Evolutionary conservation across 1,140 invertebrate species (phyloP).

Genomic region (Matsumurasca onukii): DNA sequence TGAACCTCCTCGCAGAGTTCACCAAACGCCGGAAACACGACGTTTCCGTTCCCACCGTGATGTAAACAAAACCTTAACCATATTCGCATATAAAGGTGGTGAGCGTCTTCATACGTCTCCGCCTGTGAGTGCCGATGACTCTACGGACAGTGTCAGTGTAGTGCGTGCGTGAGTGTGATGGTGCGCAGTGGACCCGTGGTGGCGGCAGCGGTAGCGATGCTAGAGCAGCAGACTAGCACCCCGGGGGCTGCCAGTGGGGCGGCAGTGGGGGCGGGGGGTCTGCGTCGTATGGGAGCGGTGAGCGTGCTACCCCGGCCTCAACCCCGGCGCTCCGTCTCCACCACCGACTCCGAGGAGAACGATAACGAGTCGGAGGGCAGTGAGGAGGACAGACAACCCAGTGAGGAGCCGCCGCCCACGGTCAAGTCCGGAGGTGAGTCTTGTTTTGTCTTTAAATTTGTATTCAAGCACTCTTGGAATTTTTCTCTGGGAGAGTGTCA

Average conservation of each 20-base stretch:
- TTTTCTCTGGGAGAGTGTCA: too few relatives aligned
- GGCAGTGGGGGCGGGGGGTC: neutral
- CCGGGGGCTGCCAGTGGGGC: too few relatives aligned
- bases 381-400: conserved; percentile 2
- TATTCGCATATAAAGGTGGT: neutral
- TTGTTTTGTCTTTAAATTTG: neutral
- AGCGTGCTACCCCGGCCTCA: conserved; percentile 20
- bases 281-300: conserved; percentile 24
- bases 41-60: too few relatives aligned
- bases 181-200: conserved; percentile 35
- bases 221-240: conserved; percentile 37
- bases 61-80: too few relatives aligned
- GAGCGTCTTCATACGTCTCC: neutral
- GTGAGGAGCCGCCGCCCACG: neutral
- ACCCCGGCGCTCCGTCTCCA: neutral
- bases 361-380: neutral
- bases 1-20: too few relatives aligned
- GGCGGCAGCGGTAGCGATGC: conserved; percentile 38
- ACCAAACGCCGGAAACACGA: too few relatives aligned
- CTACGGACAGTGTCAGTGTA: neutral
- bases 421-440: neutral
- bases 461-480: too few relatives aligned
- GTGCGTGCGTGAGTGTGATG: conserved; percentile 24
- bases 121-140: too few relatives aligned
- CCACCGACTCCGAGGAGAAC: conserved; percentile 16